Evolutionary conservation across 2,113 vertebrate species (phyloP), one percentile per base, ranked within the genome.

Genomic region (Salvelinus alpinus): DNA sequence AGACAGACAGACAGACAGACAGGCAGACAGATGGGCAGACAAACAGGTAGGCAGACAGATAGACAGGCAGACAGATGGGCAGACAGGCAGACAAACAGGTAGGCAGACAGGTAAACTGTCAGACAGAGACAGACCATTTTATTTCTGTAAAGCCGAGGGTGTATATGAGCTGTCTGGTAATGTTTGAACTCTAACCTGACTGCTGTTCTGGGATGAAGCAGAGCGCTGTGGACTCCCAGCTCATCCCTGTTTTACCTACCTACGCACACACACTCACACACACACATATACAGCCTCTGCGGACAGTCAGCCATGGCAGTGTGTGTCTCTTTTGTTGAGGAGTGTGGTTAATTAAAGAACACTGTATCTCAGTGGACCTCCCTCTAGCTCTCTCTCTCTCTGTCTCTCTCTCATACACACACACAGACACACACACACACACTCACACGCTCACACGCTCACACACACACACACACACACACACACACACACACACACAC

Each of bases 301-400:
- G 38, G 18, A 47, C n/a, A 70, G 18, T 22, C 68, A 44, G 24
- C 24, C 22, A 13, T 64, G 22, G 62, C 9, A 25, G 76, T 75
- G 78, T 77, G 66, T 70, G 24, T 74, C 12, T 82, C 44, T 80
- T 78, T 75, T 78, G 79, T 78, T 79, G 82, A 85, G 86, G 77
- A 79, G 84, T 81, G 86, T 83, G 77, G 84, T 91, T 92, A 90
- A 91, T 93, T 91, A 93, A 91, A 90, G 86, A 82, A 86, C 82
- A 68, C 51, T 70, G 68, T 73, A 82, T 90, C 89, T 91, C 90
- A 38, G 80, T 60, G 85, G 91, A 89, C 88, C 78, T 85, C 80
- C 80, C 84, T 88, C 84, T 90, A 79, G 80, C 79, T 86, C 86
- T 86, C 88, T 84, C 77, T 77, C 70, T 79, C 75, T 80, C 80